Conservation (phyloP, 2,113 vertebrate species). For the Pedionomus torquatus region DNA sequence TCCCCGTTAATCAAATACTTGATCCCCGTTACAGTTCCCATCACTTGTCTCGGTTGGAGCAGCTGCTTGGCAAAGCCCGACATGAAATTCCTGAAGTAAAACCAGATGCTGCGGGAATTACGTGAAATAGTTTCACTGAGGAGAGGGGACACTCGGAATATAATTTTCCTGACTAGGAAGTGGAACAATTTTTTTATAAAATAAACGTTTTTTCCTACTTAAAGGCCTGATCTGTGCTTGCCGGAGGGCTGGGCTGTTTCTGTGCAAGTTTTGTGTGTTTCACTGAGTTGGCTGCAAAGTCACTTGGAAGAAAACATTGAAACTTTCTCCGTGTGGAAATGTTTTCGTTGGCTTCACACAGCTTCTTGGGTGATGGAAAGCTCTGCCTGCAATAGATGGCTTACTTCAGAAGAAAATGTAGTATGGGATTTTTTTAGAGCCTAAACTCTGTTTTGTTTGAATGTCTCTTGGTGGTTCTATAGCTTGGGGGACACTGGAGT, state of each 20-base stretch:
- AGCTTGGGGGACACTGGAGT: background rate
- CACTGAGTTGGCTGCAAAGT: background rate
- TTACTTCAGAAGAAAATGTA: background rate
- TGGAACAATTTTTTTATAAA: background rate
- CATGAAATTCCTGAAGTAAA: background rate
- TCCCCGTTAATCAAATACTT: background rate
- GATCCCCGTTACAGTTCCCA: background rate
- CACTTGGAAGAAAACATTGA: background rate
- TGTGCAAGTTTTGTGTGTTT: background rate
- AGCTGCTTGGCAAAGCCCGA: background rate
- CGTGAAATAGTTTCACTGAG: background rate
- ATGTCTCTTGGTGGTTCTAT: accelerated
- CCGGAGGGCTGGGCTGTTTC: background rate
- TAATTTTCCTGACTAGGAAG: background rate
- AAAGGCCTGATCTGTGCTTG: background rate
- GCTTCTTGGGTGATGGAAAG: background rate
- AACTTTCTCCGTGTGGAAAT: background rate
- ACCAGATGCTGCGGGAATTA: background rate
- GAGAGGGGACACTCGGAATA: background rate
- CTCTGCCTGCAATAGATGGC: background rate
- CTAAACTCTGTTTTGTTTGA: background rate
- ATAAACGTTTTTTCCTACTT: accelerated
- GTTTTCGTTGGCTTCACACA: background rate
- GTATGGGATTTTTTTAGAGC: background rate
- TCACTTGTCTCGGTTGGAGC: background rate